phyloP scores from a whole-genome alignment of 2,888 invertebrate species.

The Halictus quadricinctus region DNA sequence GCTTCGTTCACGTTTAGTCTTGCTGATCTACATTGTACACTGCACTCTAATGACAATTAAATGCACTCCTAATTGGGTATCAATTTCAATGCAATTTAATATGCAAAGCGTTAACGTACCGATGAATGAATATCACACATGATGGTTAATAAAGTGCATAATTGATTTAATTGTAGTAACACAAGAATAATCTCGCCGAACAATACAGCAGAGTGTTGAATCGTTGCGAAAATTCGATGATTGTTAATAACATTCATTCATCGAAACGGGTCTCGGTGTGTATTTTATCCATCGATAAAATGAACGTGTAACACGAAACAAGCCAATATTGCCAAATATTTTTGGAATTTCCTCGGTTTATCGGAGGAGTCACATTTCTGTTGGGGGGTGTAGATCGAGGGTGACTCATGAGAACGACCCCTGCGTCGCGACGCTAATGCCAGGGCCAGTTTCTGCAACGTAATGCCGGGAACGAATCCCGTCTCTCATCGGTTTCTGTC shows the following conservation, averaged over 20 bases:
- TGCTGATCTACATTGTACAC: not conserved
- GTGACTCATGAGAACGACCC: conserved; percentile 49
- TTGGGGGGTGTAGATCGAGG: not conserved
- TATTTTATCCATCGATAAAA: not conserved
- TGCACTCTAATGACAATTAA: not conserved
- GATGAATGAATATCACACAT: not conserved
- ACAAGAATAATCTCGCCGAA: not conserved
- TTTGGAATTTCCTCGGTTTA: conserved; percentile 1
- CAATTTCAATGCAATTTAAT: not conserved
- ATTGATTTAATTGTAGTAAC: not conserved
- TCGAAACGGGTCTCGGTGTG: not conserved
- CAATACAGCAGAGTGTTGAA: not conserved
- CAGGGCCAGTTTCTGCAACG: conserved; percentile 37
- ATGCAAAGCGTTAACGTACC: not conserved
- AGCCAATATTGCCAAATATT: not conserved
- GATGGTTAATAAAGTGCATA: not conserved
- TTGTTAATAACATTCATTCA: not conserved
- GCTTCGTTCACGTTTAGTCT: not conserved
- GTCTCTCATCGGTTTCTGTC: conserved; percentile 20
- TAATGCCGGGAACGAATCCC: conserved; percentile 24
- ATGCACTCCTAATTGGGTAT: not conserved
- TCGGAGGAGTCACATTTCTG: conserved; percentile 7
- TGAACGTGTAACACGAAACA: not conserved
- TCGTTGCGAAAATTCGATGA: not conserved
- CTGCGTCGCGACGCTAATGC: conserved; percentile 20